phyloP scores from a whole-genome alignment of 2,113 vertebrate genomes.

The Psittacus erithacus region DNA sequence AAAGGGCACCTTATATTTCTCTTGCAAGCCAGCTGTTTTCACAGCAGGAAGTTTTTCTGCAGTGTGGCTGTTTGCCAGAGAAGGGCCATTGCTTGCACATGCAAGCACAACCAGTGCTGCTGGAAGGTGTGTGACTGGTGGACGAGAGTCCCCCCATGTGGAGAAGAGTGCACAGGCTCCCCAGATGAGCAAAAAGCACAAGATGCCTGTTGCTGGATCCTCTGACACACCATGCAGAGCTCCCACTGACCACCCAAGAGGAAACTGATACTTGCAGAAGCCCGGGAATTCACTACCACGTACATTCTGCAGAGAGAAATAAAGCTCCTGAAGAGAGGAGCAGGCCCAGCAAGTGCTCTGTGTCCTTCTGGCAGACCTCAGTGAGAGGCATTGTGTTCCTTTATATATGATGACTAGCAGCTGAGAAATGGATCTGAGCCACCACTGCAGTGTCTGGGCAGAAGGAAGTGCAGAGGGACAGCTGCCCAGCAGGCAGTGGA shows the following conservation, averaged over 20 bases:
- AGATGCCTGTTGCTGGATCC: not conserved
- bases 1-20: not conserved
- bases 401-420: not conserved
- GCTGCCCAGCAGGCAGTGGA: not conserved
- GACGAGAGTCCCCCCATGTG: not conserved
- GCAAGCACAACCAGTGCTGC: not conserved
- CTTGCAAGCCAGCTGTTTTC: not conserved
- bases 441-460: not conserved
- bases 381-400: not conserved
- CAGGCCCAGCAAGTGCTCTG: not conserved
- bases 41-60: not conserved
- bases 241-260: not conserved
- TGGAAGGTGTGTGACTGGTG: fast-evolving
- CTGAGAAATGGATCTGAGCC: not conserved
- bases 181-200: not conserved
- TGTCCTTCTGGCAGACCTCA: not conserved
- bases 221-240: not conserved
- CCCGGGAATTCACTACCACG: not conserved
- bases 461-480: not conserved
- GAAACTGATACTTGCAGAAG: not conserved
- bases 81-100: fast-evolving
- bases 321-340: not conserved
- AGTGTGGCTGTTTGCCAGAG: not conserved
- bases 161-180: not conserved
- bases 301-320: not conserved